phyloP scores from a whole-genome alignment of 2,888 invertebrate species.

The Nemapogon koenigi region DNA sequence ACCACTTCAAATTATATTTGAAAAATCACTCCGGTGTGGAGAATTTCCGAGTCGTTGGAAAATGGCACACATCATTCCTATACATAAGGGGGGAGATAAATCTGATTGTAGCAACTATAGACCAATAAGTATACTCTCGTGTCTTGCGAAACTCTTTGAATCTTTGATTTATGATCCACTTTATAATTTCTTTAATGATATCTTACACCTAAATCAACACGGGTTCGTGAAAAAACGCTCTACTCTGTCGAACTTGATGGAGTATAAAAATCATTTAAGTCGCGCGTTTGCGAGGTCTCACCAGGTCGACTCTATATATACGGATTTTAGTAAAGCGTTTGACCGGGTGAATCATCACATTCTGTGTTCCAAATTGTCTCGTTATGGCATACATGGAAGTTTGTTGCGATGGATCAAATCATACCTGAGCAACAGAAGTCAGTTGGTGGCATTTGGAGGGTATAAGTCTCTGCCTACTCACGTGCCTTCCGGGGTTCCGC shows the following conservation, averaged over 20 bases:
- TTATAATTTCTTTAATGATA: constrained; percentile 9
- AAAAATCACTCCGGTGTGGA: constrained; percentile 6
- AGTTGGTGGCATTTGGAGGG: constrained; percentile 10
- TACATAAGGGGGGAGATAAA: constrained; percentile 9
- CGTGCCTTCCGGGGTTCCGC: constrained; percentile 9
- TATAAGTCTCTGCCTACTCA: background rate
- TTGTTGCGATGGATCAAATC: constrained; percentile 8
- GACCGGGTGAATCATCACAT: constrained; percentile 12
- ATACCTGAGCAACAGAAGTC: constrained; percentile 8
- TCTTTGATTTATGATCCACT: constrained; percentile 9
- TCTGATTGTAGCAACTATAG: constrained; percentile 10
- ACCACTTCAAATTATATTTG: too few species aligned
- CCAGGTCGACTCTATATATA: constrained; percentile 15
- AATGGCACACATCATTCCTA: constrained; percentile 9
- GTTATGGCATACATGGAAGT: background rate
- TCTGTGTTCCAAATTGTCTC: constrained; percentile 7
- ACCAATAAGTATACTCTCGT: constrained; percentile 10
- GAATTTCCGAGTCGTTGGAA: constrained; percentile 10
- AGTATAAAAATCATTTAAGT: constrained; percentile 10
- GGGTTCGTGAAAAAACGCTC: constrained; percentile 15
- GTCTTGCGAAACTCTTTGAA: constrained; percentile 12
- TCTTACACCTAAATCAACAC: constrained; percentile 12
- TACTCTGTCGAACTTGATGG: constrained; percentile 14
- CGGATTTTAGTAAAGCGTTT: constrained; percentile 17
- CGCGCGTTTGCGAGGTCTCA: constrained; percentile 7